phyloP scores from a whole-genome alignment of 2,113 vertebrate genomes.

The Seriola quinqueradiata region DNA sequence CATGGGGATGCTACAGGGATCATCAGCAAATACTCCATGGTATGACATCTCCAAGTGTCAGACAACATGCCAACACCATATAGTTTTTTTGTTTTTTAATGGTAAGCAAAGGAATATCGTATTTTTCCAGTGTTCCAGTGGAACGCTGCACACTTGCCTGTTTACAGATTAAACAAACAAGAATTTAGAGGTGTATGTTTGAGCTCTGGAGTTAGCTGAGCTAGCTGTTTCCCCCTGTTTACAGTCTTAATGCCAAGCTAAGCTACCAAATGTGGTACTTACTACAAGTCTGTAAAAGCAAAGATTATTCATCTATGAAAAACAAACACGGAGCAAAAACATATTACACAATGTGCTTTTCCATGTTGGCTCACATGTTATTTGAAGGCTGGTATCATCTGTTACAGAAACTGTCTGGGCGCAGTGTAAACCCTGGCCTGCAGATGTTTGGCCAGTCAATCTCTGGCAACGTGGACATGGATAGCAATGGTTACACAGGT shows the following conservation, averaged over 20 bases:
- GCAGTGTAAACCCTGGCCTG: slow-evolving; percentile 87
- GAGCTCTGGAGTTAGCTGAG: neutral
- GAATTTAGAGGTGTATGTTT: neutral
- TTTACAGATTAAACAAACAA: neutral
- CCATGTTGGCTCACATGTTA: slow-evolving; percentile 32
- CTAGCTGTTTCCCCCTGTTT: neutral
- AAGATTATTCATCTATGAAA: slow-evolving; percentile 10
- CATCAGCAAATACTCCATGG: slow-evolving; percentile 93
- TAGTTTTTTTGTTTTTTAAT: neutral
- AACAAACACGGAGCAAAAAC: neutral
- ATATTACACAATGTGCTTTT: slow-evolving; percentile 24
- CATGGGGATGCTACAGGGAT: slow-evolving; percentile 91
- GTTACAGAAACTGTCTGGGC: slow-evolving; percentile 91
- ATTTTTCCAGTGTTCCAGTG: neutral
- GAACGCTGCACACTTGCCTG: neutral
- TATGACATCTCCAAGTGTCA: slow-evolving; percentile 66
- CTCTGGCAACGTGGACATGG: slow-evolving; percentile 97
- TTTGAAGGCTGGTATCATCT: slow-evolving; percentile 63
- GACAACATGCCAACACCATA: neutral
- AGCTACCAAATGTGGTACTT: neutral
- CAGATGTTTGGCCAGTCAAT: slow-evolving; percentile 98
- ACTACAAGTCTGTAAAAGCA: slow-evolving; percentile 4
- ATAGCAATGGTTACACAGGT: slow-evolving; percentile 97
- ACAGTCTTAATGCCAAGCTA: neutral
- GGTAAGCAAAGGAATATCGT: neutral